Percentiles rank a stretch among this genome's conserved stretches.
phyloP scores from a whole-genome alignment of 2,797 vertebrate genomes.

The Eidolon dupreanum region DNA sequence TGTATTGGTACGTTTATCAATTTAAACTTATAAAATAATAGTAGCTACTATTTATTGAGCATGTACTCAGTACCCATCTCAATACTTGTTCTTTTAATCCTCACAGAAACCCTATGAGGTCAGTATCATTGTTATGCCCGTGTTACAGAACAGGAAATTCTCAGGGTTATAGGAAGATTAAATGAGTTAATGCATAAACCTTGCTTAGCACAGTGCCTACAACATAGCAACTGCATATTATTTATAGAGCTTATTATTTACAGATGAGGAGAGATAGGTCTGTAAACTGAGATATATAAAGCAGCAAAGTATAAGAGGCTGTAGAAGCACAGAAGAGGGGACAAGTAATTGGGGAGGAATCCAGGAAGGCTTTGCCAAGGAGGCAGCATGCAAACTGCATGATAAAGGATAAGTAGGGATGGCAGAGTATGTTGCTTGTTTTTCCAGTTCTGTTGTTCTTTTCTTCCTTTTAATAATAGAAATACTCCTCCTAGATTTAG shows the following conservation, averaged over 20 bases:
- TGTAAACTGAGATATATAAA: background rate
- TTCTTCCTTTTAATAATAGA: background rate
- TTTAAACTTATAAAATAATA: background rate
- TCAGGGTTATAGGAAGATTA: background rate
- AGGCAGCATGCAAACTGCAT: background rate
- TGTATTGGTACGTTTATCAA: background rate
- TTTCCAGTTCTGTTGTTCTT: background rate
- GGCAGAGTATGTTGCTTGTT: background rate
- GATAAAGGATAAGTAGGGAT: background rate
- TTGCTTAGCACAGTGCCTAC: background rate
- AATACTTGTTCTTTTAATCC: background rate
- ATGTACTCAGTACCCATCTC: background rate
- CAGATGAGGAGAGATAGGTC: background rate
- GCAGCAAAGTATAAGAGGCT: background rate
- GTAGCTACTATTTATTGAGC: background rate
- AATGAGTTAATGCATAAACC: slow-evolving; percentile 19
- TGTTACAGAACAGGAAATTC: background rate
- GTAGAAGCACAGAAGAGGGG: background rate
- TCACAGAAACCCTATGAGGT: background rate
- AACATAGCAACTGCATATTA: background rate
- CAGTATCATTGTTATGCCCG: background rate
- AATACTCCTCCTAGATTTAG: background rate
- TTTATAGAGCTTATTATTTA: background rate
- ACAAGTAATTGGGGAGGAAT: background rate
- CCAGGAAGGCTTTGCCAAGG: background rate